Percentiles rank a stretch among this genome's conserved stretches.
Evolutionary conservation across 1,140 invertebrate genomes (phyloP).

Genomic region (Hermetia illucens): DNA sequence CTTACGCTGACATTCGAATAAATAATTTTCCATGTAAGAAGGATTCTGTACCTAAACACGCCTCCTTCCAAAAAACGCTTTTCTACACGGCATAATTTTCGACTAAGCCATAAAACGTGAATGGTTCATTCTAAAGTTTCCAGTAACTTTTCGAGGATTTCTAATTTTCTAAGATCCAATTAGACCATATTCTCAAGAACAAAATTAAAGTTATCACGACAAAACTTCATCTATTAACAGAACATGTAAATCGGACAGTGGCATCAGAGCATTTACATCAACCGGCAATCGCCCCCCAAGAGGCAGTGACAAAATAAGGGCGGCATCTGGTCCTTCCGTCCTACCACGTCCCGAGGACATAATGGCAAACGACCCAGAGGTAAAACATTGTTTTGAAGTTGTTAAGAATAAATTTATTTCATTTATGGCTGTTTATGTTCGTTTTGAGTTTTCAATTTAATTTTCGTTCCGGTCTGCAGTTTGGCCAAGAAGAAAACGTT

Average conservation of each 20-base stretch:
- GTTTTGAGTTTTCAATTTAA: neutral
- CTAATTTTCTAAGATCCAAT: too few relatives aligned
- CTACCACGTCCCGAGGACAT: slow-evolving; percentile 41
- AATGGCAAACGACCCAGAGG: slow-evolving; percentile 39
- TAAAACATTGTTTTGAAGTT: slow-evolving; percentile 10
- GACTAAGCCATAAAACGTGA: too few relatives aligned
- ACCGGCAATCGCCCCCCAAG: slow-evolving; percentile 32
- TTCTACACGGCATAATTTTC: too few relatives aligned
- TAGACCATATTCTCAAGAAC: too few relatives aligned
- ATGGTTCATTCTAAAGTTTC: too few relatives aligned
- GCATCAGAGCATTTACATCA: slow-evolving; percentile 37
- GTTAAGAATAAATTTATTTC: neutral
- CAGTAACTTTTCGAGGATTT: too few relatives aligned
- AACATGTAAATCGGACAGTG: slow-evolving; percentile 43
- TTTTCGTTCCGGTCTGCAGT: slow-evolving; percentile 4
- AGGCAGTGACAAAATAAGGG: slow-evolving; percentile 42
- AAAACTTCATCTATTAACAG: too few relatives aligned
- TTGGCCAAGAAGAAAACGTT: slow-evolving; percentile 27
- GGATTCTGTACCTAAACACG: too few relatives aligned
- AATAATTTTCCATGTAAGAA: too few relatives aligned
- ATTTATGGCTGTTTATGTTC: neutral
- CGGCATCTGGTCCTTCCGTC: slow-evolving; percentile 47
- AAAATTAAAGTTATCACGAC: too few relatives aligned
- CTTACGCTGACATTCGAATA: too few relatives aligned
- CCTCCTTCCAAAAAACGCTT: too few relatives aligned